A percentile compares a stretch with the other conserved stretches of the same genome.
phyloP scores from a whole-genome alignment of 2,797 vertebrate species.

The Thunnus albacares region DNA sequence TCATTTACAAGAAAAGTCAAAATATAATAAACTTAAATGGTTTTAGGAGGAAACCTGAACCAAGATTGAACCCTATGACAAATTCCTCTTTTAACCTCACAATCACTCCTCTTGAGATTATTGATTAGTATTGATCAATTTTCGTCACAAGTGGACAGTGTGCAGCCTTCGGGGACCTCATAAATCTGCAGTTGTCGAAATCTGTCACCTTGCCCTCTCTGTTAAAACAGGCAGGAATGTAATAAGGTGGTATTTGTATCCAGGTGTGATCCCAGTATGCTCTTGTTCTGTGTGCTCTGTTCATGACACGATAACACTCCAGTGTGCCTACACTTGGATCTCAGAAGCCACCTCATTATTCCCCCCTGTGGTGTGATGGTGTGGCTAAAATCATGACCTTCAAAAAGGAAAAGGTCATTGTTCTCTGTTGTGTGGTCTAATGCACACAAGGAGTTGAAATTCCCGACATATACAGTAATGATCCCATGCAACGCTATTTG shows the following conservation, averaged over 20 bases:
- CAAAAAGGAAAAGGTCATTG: conserved; percentile 34
- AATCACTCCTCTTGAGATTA: conserved; percentile 20
- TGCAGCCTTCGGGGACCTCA: conserved; percentile 6
- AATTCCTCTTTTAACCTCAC: neutral
- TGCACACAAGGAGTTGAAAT: conserved; percentile 13
- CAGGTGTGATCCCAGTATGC: neutral
- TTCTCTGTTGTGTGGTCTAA: conserved; percentile 3
- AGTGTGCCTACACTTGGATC: neutral
- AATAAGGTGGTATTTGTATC: neutral
- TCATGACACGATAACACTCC: neutral
- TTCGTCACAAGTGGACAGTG: neutral
- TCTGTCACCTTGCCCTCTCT: neutral
- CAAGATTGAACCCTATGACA: neutral
- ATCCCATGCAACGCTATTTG: neutral
- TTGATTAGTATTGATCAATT: conserved; percentile 34
- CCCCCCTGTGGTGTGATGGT: conserved; percentile 24
- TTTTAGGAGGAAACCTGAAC: neutral
- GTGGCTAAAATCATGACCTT: conserved; percentile 24
- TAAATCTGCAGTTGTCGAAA: neutral
- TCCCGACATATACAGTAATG: neutral
- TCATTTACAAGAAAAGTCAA: neutral
- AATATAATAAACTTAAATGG: neutral
- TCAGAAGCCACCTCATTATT: conserved; percentile 17
- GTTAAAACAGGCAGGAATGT: conserved; percentile 20
- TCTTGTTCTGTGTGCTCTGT: neutral